Percentiles rank a stretch among this genome's conserved stretches.
phyloP scores from a whole-genome alignment of 2,888 invertebrate genomes.

The Belgica antarctica region DNA sequence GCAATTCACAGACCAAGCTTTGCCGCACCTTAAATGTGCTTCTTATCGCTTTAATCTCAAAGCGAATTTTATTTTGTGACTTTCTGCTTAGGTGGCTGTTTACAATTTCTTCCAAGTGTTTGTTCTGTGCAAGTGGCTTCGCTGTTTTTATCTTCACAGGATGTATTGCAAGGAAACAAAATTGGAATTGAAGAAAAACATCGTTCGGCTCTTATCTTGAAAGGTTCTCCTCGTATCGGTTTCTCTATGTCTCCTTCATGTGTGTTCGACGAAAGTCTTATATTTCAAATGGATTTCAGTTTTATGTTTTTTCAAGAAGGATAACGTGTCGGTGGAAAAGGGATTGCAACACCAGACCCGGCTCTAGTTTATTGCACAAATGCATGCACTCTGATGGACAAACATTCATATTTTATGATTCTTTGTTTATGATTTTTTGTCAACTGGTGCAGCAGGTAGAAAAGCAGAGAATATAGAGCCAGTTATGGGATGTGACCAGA shows the following conservation, averaged over 20 bases:
- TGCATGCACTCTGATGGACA: background rate
- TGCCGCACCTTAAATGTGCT: too few relatives aligned
- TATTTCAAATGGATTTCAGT: background rate
- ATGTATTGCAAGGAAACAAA: background rate
- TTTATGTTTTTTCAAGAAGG: background rate
- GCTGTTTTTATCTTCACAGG: background rate
- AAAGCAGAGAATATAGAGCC: background rate
- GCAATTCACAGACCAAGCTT: too few relatives aligned
- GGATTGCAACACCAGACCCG: background rate
- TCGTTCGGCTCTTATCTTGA: background rate
- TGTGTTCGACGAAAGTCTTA: background rate
- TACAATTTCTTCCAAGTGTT: background rate
- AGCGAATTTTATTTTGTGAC: too few relatives aligned
- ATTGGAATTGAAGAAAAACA: background rate
- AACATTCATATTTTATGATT: background rate
- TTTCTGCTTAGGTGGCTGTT: too few relatives aligned
- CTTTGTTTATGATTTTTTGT: background rate
- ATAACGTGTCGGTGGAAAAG: background rate
- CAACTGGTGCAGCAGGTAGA: background rate
- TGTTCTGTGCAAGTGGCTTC: too few relatives aligned
- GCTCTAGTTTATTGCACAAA: slow-evolving; percentile 24
- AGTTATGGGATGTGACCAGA: background rate
- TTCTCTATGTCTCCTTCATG: background rate
- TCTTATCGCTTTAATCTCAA: too few relatives aligned
- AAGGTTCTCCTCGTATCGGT: background rate